Base-by-base conservation (phyloP, 2,797 vertebrate genomes). In the Rhinophrynus dorsalis region DNA sequence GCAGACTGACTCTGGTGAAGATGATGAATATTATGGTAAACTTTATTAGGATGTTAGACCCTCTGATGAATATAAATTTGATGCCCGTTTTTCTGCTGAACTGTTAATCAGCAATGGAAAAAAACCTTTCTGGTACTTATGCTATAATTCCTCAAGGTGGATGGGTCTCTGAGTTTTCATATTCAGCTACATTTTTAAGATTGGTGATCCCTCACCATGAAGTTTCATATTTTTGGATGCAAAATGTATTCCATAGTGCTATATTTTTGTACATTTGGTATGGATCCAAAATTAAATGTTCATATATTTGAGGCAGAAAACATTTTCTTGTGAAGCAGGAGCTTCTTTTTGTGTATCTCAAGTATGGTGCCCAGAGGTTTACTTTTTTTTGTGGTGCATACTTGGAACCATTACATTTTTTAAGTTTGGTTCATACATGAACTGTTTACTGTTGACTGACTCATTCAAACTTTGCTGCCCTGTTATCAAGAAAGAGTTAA, bases 211-310 rank as follows among this genome's bases (percentile, higher is more conserved):
- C 33, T 61, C 17, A 18, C 17, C 44, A 42, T 12, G 27, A 45
- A 52, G 38, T 52, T 12, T 42, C 17, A 23, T 51, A 66, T 73
- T 73, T 73, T 73, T 59, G 54, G 54, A 73, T 52, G 42, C 54
- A 56, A 44, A 73, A 58, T 58, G 33, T 33, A 59, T 59, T 73
- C 54, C 69, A 72, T 65, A 72, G 27, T 68, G 23, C 24, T 58
- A 44, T 73, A 73, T 73, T 73, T 72, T 72, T 73, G 56, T 73
- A 73, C 42, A 59, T 58, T 23, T 13, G 13, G 38, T 52, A 21
- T 73, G 61, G 37, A 35, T 11, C 44, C 27, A 32, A 26, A 33
- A 21, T 24, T 51, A 52, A 58, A 42, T 23, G 57, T 57, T 73
- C 33, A 42, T 44, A n/a, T n/a, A n/a, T n/a, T n/a, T n/a, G n/a